Evolutionary conservation across 2,113 vertebrate genomes (phyloP).

Genomic region (Calypte anna): DNA sequence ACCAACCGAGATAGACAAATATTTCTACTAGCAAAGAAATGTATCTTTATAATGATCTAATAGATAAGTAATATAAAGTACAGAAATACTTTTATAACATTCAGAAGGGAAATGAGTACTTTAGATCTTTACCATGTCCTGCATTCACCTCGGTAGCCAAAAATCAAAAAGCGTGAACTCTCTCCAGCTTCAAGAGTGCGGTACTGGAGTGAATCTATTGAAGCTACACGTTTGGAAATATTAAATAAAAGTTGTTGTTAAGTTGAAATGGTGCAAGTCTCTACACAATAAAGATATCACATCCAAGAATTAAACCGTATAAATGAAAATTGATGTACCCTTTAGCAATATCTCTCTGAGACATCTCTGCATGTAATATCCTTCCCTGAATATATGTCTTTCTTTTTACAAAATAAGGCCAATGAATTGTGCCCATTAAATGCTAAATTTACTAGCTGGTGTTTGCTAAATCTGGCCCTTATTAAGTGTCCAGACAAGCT

Average conservation of each 20-base stretch:
- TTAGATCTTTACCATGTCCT: neutral
- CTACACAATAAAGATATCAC: neutral
- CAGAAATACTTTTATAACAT: neutral
- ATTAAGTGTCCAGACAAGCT: conserved; percentile 69
- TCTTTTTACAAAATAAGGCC: conserved; percentile 9
- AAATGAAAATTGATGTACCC: neutral
- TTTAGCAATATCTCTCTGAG: conserved; percentile 3
- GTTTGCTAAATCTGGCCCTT: conserved; percentile 67
- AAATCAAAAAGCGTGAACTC: neutral
- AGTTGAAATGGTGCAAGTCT: neutral
- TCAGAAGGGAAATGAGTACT: neutral
- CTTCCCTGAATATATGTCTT: neutral
- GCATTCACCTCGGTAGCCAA: neutral
- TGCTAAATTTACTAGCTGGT: conserved; percentile 56
- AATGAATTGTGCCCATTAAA: conserved; percentile 41
- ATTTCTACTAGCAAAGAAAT: neutral
- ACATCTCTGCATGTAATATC: neutral
- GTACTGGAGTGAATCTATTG: neutral
- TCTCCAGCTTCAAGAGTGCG: neutral
- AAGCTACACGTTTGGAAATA: neutral
- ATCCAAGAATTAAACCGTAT: neutral
- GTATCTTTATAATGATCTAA: neutral
- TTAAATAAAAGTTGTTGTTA: neutral
- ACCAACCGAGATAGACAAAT: neutral
- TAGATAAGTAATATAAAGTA: neutral